These are phyloP conservation scores for Xestia ashworthii DNA, from an alignment of 2,888 invertebrate genomes.

Conservation along the genomic window DNA sequence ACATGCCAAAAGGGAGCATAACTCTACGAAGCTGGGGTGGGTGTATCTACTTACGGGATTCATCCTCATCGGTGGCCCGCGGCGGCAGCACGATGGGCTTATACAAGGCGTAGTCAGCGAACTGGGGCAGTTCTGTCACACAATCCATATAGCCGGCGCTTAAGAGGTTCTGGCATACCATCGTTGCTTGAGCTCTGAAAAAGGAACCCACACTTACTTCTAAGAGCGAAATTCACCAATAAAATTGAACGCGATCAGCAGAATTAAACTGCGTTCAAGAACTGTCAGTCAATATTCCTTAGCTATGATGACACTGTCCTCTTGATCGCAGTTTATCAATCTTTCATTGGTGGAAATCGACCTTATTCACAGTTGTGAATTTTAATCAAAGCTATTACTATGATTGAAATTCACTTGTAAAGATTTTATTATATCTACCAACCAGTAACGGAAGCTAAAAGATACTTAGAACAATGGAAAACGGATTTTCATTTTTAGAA, in stretches of 20 bases:
- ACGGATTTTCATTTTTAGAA: background rate
- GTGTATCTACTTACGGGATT: slow-evolving; percentile 59
- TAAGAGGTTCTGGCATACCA: slow-evolving; percentile 94
- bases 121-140: slow-evolving; percentile 90
- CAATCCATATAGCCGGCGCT: slow-evolving; percentile 94
- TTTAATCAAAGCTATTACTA: background rate
- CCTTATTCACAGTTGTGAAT: background rate
- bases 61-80: slow-evolving; percentile 64
- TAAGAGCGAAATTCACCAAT: background rate
- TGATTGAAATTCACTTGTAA: background rate
- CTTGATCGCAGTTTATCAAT: background rate
- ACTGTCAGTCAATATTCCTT: background rate
- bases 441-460: background rate
- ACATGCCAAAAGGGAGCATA: background rate
- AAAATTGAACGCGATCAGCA: background rate
- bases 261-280: background rate
- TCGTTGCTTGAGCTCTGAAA: slow-evolving; percentile 93
- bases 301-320: background rate
- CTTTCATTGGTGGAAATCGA: background rate
- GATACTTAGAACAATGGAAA: background rate
- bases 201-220: background rate
- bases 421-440: too few species aligned
- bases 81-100: slow-evolving; percentile 79
- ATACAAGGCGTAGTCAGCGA: slow-evolving; percentile 92
- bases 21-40: background rate